Evolutionary conservation across 1,140 invertebrate species (phyloP), one percentile per base, ranked within the genome.

Genomic region (Planococcus citri): DNA sequence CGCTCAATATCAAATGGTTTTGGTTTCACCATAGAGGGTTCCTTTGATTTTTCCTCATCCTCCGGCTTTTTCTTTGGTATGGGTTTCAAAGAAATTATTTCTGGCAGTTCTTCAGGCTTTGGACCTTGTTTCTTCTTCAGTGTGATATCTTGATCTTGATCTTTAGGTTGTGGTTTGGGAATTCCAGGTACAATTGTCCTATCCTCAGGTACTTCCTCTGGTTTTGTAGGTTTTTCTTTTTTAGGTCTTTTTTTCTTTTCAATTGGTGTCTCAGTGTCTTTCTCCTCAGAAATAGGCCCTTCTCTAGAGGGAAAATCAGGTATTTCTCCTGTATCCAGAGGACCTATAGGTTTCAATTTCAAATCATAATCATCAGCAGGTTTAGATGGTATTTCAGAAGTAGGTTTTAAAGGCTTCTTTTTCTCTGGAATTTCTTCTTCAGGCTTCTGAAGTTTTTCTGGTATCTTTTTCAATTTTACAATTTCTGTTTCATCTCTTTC

Each of bases 131-230:
- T 71, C 12, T 71, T 68, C 57, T 29, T 68, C 38, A 71, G 58
- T 10, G 41, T 71, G 14, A 71, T 71, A 69, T 69, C 75, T 6
- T 69, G 72, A 20, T 68, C 68, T 74, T 79, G 76, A 68, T 78
- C 72, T 71, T 73, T 72, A 21, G 74, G 72, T 70, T 78, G 76
- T 71, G 80, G 76, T 70, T 78, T 75, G 21, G 75, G 73, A 71
- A 77, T 77, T 9, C 76, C 76, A 3, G 72, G 51, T 0, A 78
- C 82, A 6, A 83, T 75, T 10, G 75, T 75, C 72, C 78, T 75
- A 69, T 79, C 77, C 71, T 82, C 79, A 9, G 77, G 77, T 60
- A 76, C 76, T 4, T 72, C 70, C 51, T 72, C 71, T 27, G 69
- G 68, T 38, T 71, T 71, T 8, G 73, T 69, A 27, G 73, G 69